Percentiles rank a stretch among this genome's conserved stretches.
These are phyloP conservation scores for Trichechus manatus DNA, from an alignment of 2,113 vertebrate genomes.

Conservation along the genomic window DNA sequence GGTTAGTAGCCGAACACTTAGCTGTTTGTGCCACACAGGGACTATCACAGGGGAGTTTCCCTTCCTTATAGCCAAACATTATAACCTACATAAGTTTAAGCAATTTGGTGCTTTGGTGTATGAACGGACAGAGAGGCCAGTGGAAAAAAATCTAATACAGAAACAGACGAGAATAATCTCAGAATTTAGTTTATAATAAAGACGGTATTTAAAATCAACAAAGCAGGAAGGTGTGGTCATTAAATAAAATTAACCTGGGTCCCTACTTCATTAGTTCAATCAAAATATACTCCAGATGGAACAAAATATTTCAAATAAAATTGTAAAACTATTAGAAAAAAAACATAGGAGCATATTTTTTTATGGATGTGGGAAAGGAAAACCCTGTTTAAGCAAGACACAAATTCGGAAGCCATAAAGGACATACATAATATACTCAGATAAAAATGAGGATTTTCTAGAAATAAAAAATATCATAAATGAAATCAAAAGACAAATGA, in stretches of 20 bases:
- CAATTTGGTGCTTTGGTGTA: neutral
- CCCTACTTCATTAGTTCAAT: neutral
- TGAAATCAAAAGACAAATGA: slow-evolving; percentile 58
- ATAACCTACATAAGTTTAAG: neutral
- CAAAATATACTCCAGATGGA: neutral
- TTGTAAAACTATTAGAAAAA: neutral
- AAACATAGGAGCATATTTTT: neutral
- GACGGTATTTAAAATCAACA: neutral
- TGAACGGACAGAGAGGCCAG: neutral
- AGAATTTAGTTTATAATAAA: neutral
- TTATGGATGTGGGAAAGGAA: neutral
- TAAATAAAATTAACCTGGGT: neutral
- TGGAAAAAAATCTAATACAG: fast-evolving
- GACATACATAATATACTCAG: neutral
- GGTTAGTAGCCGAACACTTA: too few relatives aligned
- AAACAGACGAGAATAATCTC: neutral
- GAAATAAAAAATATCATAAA: slow-evolving; percentile 45
- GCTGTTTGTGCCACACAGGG: too few relatives aligned
- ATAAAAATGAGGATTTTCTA: slow-evolving; percentile 46
- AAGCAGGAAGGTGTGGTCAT: neutral
- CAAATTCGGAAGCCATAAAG: slow-evolving; percentile 22
- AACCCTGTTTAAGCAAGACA: neutral
- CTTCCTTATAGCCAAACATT: neutral
- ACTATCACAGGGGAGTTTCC: neutral
- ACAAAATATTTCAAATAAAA: neutral